These are phyloP conservation scores for Urosaurus nigricauda DNA, from an alignment of 2,797 vertebrate genomes.

Conservation along the genomic window DNA sequence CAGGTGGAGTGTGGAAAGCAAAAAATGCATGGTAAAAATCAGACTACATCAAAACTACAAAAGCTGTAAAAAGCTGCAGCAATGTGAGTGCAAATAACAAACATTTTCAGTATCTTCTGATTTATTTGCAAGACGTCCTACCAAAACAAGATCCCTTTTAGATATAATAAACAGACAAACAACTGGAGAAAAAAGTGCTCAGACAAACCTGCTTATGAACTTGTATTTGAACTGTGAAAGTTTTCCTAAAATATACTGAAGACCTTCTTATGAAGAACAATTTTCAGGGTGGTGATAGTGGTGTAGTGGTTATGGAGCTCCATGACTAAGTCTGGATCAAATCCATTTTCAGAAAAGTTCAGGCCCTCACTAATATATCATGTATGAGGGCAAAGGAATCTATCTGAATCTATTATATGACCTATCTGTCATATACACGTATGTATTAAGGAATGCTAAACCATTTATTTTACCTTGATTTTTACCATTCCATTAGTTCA, in stretches of 20 bases:
- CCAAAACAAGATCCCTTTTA: slow-evolving; percentile 13
- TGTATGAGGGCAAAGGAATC: not conserved
- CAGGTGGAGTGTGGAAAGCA: not conserved
- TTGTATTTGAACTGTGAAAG: not conserved
- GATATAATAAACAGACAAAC: not conserved
- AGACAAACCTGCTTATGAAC: not conserved
- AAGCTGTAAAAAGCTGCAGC: not conserved
- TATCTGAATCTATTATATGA: not conserved
- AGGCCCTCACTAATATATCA: not conserved
- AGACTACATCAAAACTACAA: not conserved
- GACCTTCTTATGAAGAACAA: not conserved
- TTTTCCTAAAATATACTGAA: not conserved
- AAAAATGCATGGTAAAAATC: not conserved
- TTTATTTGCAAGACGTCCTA: not conserved
- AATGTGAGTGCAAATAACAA: not conserved
- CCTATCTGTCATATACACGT: not conserved
- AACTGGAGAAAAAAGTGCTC: not conserved
- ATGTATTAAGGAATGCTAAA: not conserved
- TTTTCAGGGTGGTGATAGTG: not conserved
- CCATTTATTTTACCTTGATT: not conserved
- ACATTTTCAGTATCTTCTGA: not conserved
- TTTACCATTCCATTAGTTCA: not conserved
- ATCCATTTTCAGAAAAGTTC: not conserved
- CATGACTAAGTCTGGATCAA: no score
- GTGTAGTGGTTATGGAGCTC: not conserved